Evolutionary conservation across 2,797 vertebrate genomes (phyloP).

Genomic region (Microctenopoma lineatum): DNA sequence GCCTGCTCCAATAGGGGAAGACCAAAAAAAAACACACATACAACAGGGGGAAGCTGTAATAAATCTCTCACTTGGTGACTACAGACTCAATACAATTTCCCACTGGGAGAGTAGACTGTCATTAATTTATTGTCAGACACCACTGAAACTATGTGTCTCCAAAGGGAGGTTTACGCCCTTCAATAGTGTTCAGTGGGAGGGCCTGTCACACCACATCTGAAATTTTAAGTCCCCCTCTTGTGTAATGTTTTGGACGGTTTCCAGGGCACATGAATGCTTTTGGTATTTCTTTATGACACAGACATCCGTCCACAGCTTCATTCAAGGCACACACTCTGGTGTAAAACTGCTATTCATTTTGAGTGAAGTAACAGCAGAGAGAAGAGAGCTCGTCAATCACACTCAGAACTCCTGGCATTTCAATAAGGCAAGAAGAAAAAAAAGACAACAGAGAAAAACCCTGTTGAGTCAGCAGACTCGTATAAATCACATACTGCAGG

Average conservation of each 20-base stretch:
- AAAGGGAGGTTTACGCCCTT: slow-evolving; percentile 66
- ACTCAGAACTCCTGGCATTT: slow-evolving; percentile 10
- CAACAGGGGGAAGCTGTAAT: slow-evolving; percentile 49
- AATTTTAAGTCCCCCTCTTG: slow-evolving; percentile 58
- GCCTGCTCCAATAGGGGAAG: slow-evolving; percentile 25
- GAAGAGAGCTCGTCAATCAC: background rate
- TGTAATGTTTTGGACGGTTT: slow-evolving; percentile 67
- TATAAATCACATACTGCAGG: slow-evolving; percentile 68
- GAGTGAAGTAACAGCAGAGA: background rate
- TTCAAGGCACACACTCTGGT: slow-evolving; percentile 8
- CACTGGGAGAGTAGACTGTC: slow-evolving; percentile 57
- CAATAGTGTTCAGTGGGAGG: slow-evolving; percentile 58
- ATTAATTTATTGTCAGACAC: slow-evolving; percentile 69
- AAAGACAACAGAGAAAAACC: slow-evolving; percentile 15
- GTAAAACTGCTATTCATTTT: slow-evolving; percentile 28
- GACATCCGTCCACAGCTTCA: slow-evolving; percentile 26
- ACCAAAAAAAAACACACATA: slow-evolving; percentile 16
- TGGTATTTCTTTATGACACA: slow-evolving; percentile 51
- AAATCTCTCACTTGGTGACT: slow-evolving; percentile 66
- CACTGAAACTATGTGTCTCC: slow-evolving; percentile 63
- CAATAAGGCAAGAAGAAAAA: slow-evolving; percentile 15
- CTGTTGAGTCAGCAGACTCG: slow-evolving; percentile 74
- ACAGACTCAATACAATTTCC: slow-evolving; percentile 55
- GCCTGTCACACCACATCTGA: slow-evolving; percentile 66
- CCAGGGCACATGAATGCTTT: slow-evolving; percentile 60